Evolutionary conservation across 2,113 vertebrate genomes (phyloP), one percentile per base, ranked within the genome.

Genomic region (Urocynchramus pylzowi): DNA sequence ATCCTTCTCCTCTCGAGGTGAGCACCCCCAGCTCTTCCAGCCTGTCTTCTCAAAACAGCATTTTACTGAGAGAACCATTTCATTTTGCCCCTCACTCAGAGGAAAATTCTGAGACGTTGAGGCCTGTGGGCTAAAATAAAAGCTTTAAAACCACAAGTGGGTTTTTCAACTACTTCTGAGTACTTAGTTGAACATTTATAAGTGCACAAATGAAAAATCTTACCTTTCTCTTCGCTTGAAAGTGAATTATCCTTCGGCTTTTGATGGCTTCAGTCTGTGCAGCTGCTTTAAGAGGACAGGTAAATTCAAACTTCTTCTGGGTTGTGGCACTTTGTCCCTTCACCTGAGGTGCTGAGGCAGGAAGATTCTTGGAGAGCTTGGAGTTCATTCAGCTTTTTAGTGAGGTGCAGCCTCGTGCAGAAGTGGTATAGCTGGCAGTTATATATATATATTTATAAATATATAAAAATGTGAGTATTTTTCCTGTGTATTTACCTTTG

Each of bases 1-100:
- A 57, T 0, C 26, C 7, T 80, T 16, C n/a, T 0, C 23, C 0
- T 70, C 9, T 56, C 56, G 49, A 39, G 47, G 6, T 1, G 39
- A 78, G 1, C 47, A 7, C 0, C 1, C 49, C 31, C 57, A 80
- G 16, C 67, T 71, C 57, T 47, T 24, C 65, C 47, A 54, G 20
- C 20, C 41, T 44, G 10, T 3, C 21, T 45, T 16, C 63, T 80
- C 8, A n/a, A 83, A 76, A 27, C 12, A 28, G 16, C 5, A 11
- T 56, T 81, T 42, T 47, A 30, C 14, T 28, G 37, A 35, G 69
- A 47, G 31, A 61, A 75, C 13, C 2, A 1, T 83, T 89, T 47
- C 1, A 3, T 53, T 67, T 61, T 44, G 8, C 16, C 5, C 15
- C 35, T 68, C 9, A 13, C 35, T 68, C 9, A 15, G 42, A 47